Evolutionary conservation across 2,797 vertebrate species (phyloP), one percentile per base, ranked within the genome.

Genomic region (Sylvilagus floridanus): DNA sequence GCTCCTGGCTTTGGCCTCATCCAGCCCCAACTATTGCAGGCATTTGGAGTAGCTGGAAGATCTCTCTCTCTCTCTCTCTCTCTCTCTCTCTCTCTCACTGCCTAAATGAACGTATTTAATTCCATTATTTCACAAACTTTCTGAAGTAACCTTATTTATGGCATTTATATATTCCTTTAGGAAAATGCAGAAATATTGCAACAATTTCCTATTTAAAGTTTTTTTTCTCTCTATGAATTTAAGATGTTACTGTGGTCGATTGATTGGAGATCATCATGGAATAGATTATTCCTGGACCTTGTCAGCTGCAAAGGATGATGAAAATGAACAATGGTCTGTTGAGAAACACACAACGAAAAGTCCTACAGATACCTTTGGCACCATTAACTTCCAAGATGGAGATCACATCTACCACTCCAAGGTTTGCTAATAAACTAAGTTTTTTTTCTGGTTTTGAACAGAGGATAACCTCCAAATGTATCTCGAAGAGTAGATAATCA

Each of bases 181-280:
- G 32, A 83, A 91, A 82, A 69, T 72, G 35, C 85, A n/a, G n/a
- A 86, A 72, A 69, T 16, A 52, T 6, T 88, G 42, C 5, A 8
- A 32, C 21, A 54, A 4, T 93, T 84, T 76, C 88, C 37, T 57
- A 13, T 93, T 93, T 63, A 75, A 94, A 63, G 22, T 86, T 26
- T 26, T 63, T 50, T 78, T 69, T 95, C 16, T 94, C 26, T 97
- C 42, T 93, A 95, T 95, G 87, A 83, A 75, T 94, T 60, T 92
- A 97, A 99, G 99, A 97, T 99, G 99, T 97, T 99, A 98, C 88
- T 99, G 99, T 98, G 99, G 99, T 63, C 98, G 99, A 54, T 96
- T 99, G 84, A 98, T 99, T 71, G 98, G 98, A 90, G 99, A 99
- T 76, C 99, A 99, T 93, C 95, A 97, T 52, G 98, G 98, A 90